Evolutionary conservation across 2,797 vertebrate genomes (phyloP).

Genomic region (Protonibea diacanthus): DNA sequence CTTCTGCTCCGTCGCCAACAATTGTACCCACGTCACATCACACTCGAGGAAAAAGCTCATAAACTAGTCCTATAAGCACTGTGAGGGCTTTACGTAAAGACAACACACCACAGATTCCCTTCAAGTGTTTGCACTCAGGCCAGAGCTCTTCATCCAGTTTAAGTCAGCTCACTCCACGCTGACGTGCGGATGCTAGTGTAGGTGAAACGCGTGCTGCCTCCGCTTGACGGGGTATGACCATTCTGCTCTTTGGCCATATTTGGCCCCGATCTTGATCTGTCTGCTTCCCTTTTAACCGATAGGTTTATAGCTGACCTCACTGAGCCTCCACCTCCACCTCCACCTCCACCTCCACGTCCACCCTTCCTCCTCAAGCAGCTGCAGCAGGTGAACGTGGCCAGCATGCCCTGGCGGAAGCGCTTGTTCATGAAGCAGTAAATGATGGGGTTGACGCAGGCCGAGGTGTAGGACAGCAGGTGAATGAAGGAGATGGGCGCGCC

Average conservation of each 20-base stretch:
- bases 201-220: constrained; percentile 83
- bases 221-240: constrained; percentile 79
- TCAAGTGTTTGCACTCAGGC: constrained; percentile 7
- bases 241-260: constrained; percentile 81
- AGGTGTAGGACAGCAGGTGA: constrained; percentile 96
- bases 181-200: constrained; percentile 84
- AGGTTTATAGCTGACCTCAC: constrained; percentile 43
- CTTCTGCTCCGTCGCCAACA: background rate
- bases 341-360: too few relatives aligned
- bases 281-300: constrained; percentile 24
- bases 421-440: constrained; percentile 99
- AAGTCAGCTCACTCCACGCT: constrained; percentile 70
- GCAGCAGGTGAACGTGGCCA: constrained; percentile 92
- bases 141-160: constrained; percentile 6
- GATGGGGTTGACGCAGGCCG: constrained; percentile 96
- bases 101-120: constrained; percentile 10
- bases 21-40: constrained; percentile 1
- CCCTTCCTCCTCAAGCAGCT: constrained; percentile 5
- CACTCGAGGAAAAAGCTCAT: constrained; percentile 44
- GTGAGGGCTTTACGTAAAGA: constrained; percentile 27
- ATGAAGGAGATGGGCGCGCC: constrained; percentile 98
- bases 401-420: constrained; percentile 92
- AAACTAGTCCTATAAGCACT: constrained; percentile 37
- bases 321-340: background rate
- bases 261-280: background rate